phyloP scores from a whole-genome alignment of 2,113 vertebrate genomes.

The Paradoxurus hermaphroditus region DNA sequence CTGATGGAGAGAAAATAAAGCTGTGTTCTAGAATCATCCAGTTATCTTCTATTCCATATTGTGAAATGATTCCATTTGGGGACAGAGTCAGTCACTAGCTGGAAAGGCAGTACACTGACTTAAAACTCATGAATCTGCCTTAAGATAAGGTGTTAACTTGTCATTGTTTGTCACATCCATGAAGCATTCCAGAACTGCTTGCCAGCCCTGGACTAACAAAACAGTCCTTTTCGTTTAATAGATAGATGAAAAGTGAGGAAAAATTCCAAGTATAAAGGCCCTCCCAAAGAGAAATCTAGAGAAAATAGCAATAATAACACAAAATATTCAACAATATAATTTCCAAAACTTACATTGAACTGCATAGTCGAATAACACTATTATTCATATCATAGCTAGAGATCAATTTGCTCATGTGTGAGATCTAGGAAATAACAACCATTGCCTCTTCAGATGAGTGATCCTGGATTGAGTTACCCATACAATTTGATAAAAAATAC shows the following conservation, averaged over 20 bases:
- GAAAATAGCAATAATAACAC: constrained; percentile 51
- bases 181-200: background rate
- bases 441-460: constrained; percentile 61
- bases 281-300: constrained; percentile 37
- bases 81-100: background rate
- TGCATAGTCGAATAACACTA: constrained; percentile 41
- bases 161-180: background rate
- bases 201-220: background rate
- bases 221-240: background rate
- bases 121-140: background rate
- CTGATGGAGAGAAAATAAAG: background rate
- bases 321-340: constrained; percentile 65
- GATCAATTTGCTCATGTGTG: constrained; percentile 65
- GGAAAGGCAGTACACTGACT: background rate
- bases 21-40: background rate
- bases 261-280: background rate
- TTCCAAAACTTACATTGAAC: constrained; percentile 44
- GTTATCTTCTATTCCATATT: background rate
- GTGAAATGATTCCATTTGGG: background rate
- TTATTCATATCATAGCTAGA: constrained; percentile 67
- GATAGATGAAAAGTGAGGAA: background rate
- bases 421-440: constrained; percentile 55
- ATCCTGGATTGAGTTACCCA: constrained; percentile 43
- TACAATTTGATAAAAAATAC: constrained; percentile 57
- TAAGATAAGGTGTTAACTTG: background rate